Conservation (phyloP, 2,797 vertebrate genomes). For the Mormyrops attenuatus region DNA sequence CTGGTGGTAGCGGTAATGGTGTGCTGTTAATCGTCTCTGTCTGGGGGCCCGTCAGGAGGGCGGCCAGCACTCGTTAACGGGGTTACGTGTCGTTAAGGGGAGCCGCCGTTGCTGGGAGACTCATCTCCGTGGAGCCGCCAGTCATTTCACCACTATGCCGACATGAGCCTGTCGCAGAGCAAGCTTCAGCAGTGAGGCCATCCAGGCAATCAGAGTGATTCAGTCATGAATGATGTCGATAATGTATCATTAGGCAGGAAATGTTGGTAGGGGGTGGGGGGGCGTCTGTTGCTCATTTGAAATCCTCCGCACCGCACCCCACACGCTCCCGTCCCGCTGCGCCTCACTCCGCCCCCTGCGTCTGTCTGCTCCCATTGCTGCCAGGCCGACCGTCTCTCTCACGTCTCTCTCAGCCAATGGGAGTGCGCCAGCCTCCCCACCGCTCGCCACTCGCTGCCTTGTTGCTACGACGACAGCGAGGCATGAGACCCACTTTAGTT, state of each 20-base stretch:
- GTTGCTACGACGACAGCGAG: slow-evolving; percentile 72
- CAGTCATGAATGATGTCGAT: not conserved
- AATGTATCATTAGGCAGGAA: not conserved
- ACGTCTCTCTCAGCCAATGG: too few relatives aligned
- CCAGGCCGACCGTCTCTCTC: slow-evolving; percentile 54
- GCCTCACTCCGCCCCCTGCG: slow-evolving; percentile 36
- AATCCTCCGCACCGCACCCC: slow-evolving; percentile 1
- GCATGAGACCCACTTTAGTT: slow-evolving; percentile 68
- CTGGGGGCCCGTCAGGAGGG: slow-evolving; percentile 40
- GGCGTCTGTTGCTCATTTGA: not conserved
- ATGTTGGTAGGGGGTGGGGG: not conserved
- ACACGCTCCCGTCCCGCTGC: slow-evolving; percentile 27
- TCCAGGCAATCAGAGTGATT: not conserved
- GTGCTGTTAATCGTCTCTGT: slow-evolving; percentile 66
- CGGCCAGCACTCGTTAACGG: not conserved
- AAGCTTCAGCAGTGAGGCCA: not conserved
- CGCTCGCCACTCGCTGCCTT: slow-evolving; percentile 71
- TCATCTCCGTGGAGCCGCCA: not conserved
- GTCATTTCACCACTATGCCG: not conserved
- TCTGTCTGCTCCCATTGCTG: slow-evolving; percentile 57
- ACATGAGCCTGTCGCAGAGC: not conserved
- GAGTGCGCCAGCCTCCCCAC: slow-evolving; percentile 64
- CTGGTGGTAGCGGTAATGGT: slow-evolving; percentile 59
- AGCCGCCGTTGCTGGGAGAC: not conserved
- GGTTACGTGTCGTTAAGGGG: not conserved